Evolutionary conservation across 2,888 invertebrate species (phyloP).

Genomic region (Adela reaumurella): DNA sequence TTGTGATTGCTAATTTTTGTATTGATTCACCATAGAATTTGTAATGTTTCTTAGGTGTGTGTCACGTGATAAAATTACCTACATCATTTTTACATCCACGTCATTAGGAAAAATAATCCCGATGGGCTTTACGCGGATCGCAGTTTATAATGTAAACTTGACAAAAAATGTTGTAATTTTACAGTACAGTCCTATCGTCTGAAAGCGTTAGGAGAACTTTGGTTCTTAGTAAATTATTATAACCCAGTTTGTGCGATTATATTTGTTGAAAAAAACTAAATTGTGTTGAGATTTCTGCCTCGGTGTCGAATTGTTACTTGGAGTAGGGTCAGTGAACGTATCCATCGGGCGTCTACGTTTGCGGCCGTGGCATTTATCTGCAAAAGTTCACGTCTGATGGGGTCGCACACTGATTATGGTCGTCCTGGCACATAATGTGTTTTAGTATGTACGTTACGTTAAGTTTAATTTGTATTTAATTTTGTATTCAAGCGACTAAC

Average conservation of each 20-base stretch:
- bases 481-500: conserved; percentile 1
- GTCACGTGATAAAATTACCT: no score
- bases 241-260: background rate
- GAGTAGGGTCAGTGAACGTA: conserved; percentile 46
- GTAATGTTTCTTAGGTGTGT: no score
- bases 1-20: no score
- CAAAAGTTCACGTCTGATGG: conserved; percentile 29
- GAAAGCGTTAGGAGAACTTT: no score
- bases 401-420: conserved; percentile 41
- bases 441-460: background rate
- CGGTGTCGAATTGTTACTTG: conserved; percentile 14
- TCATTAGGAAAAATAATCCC: no score
- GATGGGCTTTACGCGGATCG: no score
- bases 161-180: no score
- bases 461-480: background rate
- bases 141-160: no score
- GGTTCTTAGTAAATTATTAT: background rate
- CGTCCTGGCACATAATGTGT: conserved; percentile 40
- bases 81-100: no score
- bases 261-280: background rate
- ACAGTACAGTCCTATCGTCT: no score
- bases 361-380: background rate
- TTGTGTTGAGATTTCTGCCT: conserved; percentile 1
- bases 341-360: conserved; percentile 28
- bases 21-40: no score